phyloP scores from a whole-genome alignment of 2,113 vertebrate genomes.

The Beaufortia kweichowensis region DNA sequence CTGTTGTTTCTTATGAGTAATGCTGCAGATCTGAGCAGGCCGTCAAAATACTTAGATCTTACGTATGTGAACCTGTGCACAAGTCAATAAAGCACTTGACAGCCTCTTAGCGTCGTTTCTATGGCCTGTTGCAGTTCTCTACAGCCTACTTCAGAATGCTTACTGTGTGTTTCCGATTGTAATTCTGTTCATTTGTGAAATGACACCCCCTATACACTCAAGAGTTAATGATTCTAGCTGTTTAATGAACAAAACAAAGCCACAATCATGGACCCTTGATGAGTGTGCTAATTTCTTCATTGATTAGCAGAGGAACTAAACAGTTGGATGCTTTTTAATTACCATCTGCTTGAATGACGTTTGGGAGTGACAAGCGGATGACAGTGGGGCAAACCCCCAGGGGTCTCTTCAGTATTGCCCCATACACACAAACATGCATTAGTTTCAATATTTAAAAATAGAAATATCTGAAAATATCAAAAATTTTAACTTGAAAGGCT shows the following conservation, averaged over 20 bases:
- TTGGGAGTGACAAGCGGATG: conserved; percentile 15
- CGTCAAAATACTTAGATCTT: neutral
- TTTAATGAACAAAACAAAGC: conserved; percentile 27
- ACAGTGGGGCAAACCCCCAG: conserved; percentile 10
- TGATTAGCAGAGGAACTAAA: conserved; percentile 35
- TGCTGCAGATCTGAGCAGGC: neutral
- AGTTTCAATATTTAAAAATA: neutral
- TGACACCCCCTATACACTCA: neutral
- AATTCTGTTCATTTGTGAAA: conserved; percentile 26
- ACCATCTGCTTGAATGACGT: conserved; percentile 30
- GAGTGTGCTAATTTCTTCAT: conserved; percentile 35
- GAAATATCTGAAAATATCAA: no score
- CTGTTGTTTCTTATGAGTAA: neutral
- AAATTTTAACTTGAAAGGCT: no score
- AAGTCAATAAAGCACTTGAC: neutral
- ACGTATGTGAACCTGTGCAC: neutral
- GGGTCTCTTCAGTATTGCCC: neutral
- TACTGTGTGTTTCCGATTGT: neutral
- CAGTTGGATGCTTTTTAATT: conserved; percentile 37
- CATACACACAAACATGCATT: neutral
- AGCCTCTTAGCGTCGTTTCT: neutral
- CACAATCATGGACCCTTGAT: conserved; percentile 29
- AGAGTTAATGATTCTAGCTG: conserved; percentile 7
- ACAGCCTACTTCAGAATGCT: no score
- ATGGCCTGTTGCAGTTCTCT: neutral